These are phyloP conservation scores for Gnatocerus cornutus DNA, from an alignment of 2,888 invertebrate genomes.

Conservation along the genomic window DNA sequence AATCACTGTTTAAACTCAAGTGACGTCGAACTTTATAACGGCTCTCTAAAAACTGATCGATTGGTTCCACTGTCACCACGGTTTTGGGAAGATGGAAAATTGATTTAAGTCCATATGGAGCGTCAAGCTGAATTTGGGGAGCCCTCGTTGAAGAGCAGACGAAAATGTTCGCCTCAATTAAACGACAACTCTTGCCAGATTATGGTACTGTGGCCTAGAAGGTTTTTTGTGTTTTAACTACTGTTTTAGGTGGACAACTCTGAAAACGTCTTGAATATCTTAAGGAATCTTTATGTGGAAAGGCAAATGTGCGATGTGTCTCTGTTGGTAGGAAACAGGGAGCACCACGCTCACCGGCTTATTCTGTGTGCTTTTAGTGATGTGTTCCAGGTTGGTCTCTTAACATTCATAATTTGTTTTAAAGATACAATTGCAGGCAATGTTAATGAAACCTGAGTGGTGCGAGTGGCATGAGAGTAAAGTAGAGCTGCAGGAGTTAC, in stretches of 20 bases:
- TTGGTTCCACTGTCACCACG: no score
- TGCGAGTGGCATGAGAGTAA: constrained; percentile 89
- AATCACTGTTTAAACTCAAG: no score
- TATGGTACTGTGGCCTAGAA: constrained; percentile 50
- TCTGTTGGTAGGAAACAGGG: constrained; percentile 85
- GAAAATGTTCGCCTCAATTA: constrained; percentile 54
- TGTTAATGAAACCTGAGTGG: constrained; percentile 96
- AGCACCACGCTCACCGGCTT: constrained; percentile 91
- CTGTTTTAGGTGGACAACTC: constrained; percentile 86
- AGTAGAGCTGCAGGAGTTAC: constrained; percentile 86
- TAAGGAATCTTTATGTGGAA: constrained; percentile 88
- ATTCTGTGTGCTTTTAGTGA: constrained; percentile 96
- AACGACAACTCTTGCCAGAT: constrained; percentile 62
- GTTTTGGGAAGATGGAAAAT: background rate
- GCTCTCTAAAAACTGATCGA: no score
- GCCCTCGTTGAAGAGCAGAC: constrained; percentile 52
- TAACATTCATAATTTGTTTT: background rate
- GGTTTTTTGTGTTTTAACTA: constrained; percentile 1
- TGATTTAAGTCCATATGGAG: constrained; percentile 22
- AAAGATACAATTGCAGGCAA: constrained; percentile 76
- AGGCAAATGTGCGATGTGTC: constrained; percentile 92
- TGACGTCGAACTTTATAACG: no score
- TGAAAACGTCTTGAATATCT: constrained; percentile 84
- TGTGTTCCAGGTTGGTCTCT: constrained; percentile 86
- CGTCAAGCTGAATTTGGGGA: constrained; percentile 33